phyloP scores from a whole-genome alignment of 1,140 invertebrate genomes.

The Drosophila lini region DNA sequence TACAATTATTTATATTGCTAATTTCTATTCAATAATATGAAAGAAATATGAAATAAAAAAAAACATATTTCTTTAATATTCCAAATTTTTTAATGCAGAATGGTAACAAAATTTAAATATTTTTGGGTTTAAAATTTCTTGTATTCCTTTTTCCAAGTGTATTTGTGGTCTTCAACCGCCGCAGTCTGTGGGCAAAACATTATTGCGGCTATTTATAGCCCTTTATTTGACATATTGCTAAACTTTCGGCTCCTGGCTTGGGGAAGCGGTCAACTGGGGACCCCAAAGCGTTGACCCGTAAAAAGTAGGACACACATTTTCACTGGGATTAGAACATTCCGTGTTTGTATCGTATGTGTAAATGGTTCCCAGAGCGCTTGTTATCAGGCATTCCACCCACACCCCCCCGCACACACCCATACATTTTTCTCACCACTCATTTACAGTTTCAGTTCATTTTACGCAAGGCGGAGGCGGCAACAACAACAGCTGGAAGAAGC shows the following conservation, averaged over 20 bases:
- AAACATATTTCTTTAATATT: background rate
- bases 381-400: slow-evolving; percentile 14
- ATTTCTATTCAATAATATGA: too few species aligned
- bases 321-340: slow-evolving; percentile 36
- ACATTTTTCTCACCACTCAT: slow-evolving; percentile 17
- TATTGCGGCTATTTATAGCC: slow-evolving; percentile 65
- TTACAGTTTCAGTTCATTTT: slow-evolving; percentile 58
- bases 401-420: background rate
- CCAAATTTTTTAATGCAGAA: background rate
- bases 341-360: slow-evolving; percentile 27
- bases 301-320: slow-evolving; percentile 59
- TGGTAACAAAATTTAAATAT: background rate
- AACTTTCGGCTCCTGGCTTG: slow-evolving; percentile 58
- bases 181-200: slow-evolving; percentile 31
- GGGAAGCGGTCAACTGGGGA: slow-evolving; percentile 40
- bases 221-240: slow-evolving; percentile 67
- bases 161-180: slow-evolving; percentile 4
- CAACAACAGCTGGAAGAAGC: slow-evolving; percentile 49
- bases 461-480: slow-evolving; percentile 15
- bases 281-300: slow-evolving; percentile 68
- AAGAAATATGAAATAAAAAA: too few species aligned
- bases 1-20: too few species aligned
- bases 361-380: slow-evolving; percentile 53
- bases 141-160: slow-evolving; percentile 2
- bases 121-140: background rate